These are phyloP conservation scores for Psittacula echo DNA, from an alignment of 2,797 vertebrate genomes.

Conservation along the genomic window DNA sequence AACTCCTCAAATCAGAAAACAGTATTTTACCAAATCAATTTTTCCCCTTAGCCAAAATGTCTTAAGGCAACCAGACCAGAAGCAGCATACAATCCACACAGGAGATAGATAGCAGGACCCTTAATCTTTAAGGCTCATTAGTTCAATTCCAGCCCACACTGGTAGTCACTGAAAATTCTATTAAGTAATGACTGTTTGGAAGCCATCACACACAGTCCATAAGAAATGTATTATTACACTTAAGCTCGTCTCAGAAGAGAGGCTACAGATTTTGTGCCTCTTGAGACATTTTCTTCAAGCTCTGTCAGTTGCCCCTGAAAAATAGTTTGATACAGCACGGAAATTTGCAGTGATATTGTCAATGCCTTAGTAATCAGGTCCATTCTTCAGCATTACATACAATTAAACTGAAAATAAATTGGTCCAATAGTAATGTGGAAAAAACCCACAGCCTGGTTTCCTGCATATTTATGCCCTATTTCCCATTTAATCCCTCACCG, in stretches of 20 bases:
- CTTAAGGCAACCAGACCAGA: neutral
- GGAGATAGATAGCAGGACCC: neutral
- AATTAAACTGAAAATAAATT: neutral
- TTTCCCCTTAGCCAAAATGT: neutral
- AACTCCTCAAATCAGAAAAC: neutral
- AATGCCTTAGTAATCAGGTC: neutral
- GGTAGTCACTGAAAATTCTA: neutral
- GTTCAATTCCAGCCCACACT: neutral
- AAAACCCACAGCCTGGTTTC: neutral
- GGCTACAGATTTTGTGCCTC: neutral
- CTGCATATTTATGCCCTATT: neutral
- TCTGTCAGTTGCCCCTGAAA: neutral
- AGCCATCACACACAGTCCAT: neutral
- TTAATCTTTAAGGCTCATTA: neutral
- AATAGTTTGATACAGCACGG: accelerated
- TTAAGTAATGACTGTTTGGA: neutral
- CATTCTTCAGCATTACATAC: neutral
- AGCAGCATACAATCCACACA: neutral
- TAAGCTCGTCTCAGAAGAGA: neutral
- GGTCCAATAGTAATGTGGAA: neutral
- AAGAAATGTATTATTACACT: neutral
- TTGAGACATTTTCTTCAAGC: neutral
- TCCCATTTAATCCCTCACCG: neutral
- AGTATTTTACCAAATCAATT: neutral
- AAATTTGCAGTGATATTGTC: neutral